phyloP scores from a whole-genome alignment of 2,888 invertebrate species.

The Nesidiocoris tenuis region DNA sequence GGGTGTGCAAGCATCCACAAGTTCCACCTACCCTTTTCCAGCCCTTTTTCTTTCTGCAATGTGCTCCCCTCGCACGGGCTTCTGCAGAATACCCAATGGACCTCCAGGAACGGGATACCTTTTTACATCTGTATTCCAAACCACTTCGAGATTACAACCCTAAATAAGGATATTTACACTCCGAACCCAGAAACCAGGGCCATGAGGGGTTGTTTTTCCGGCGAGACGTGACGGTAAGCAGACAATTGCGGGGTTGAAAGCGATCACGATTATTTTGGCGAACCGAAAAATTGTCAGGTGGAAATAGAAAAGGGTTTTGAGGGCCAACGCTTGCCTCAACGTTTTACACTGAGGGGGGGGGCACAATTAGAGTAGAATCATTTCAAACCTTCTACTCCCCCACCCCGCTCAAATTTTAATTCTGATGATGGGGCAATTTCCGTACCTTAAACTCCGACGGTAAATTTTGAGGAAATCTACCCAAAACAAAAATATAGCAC shows the following conservation, averaged over 20 bases:
- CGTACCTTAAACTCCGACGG: too few species aligned
- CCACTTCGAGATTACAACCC: slow-evolving; percentile 33
- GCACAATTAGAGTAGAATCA: too few species aligned
- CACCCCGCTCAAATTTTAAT: too few species aligned
- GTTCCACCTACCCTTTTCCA: neutral
- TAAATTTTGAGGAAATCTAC: too few species aligned
- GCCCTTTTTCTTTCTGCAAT: slow-evolving; percentile 5
- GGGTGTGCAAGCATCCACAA: slow-evolving; percentile 1
- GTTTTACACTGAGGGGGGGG: too few species aligned
- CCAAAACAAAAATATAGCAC: too few species aligned
- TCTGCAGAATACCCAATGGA: slow-evolving; percentile 37
- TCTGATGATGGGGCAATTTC: too few species aligned
- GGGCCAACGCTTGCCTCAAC: too few species aligned
- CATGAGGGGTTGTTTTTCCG: slow-evolving; percentile 2
- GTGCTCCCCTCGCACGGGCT: slow-evolving; percentile 10
- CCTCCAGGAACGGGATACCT: slow-evolving; percentile 21
- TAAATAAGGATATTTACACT: slow-evolving; percentile 31
- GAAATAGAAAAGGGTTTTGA: too few species aligned
- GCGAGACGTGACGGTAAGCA: neutral
- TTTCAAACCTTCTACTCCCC: too few species aligned
- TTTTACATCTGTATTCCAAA: slow-evolving; percentile 41
- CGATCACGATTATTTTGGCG: too few species aligned
- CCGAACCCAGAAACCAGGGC: slow-evolving; percentile 1
- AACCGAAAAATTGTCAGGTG: too few species aligned
- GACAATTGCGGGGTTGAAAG: neutral